Evolutionary conservation across 2,888 invertebrate species (phyloP).

Genomic region (Rhorus exstirpatorius): DNA sequence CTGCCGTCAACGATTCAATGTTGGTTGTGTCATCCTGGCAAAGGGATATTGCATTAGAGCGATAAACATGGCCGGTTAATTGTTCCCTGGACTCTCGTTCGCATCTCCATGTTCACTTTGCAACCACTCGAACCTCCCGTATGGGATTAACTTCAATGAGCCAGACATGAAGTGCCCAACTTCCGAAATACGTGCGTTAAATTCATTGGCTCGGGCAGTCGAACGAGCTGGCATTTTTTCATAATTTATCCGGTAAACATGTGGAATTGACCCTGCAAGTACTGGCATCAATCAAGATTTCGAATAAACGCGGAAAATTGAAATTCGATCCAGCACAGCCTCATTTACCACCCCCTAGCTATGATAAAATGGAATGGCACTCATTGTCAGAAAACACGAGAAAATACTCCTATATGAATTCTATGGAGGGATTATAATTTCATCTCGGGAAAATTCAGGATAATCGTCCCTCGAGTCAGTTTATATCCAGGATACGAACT

Average conservation of each 20-base stretch:
- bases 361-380: too few species aligned
- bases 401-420: too few species aligned
- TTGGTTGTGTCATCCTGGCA: constrained; percentile 27
- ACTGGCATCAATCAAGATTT: too few species aligned
- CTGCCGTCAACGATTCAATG: constrained; percentile 67
- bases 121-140: not conserved
- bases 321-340: too few species aligned
- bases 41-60: constrained; percentile 43
- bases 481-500: too few species aligned
- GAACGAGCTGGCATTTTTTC: not conserved
- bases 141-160: constrained; percentile 11
- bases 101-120: constrained; percentile 13
- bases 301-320: too few species aligned
- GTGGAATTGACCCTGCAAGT: too few species aligned
- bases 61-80: constrained; percentile 52
- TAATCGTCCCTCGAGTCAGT: too few species aligned
- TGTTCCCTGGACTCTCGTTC: constrained; percentile 33
- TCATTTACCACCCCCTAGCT: too few species aligned
- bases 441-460: too few species aligned
- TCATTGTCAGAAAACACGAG: too few species aligned
- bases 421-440: too few species aligned
- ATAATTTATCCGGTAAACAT: not conserved
- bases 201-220: not conserved
- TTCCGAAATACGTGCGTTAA: not conserved
- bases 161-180: constrained; percentile 27